phyloP scores from a whole-genome alignment of 2,113 vertebrate genomes.

The Chlorocebus sabaeus region DNA sequence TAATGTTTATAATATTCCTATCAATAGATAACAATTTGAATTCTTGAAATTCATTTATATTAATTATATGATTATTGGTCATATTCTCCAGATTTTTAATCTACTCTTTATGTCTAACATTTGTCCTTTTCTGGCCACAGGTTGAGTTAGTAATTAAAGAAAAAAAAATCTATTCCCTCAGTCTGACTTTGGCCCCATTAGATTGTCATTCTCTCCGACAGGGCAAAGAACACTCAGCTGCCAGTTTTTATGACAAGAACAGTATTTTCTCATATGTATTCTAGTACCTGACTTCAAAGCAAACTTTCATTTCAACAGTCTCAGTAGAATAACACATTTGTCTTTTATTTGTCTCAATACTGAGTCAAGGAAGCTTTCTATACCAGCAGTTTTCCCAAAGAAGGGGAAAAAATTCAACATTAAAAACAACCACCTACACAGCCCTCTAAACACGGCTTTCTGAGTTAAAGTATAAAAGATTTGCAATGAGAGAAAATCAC shows the following conservation, averaged over 20 bases:
- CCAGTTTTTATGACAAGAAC: slow-evolving; percentile 74
- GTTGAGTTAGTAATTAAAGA: slow-evolving; percentile 61
- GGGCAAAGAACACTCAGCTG: slow-evolving; percentile 75
- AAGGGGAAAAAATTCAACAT: slow-evolving; percentile 56
- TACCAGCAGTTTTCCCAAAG: slow-evolving; percentile 64
- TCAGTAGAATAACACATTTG: slow-evolving; percentile 68
- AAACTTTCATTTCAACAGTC: slow-evolving; percentile 76
- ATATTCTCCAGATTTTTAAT: slow-evolving; percentile 37
- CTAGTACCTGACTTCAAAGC: slow-evolving; percentile 74
- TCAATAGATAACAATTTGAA: not conserved
- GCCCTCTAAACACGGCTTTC: slow-evolving; percentile 57
- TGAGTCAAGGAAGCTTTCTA: slow-evolving; percentile 74
- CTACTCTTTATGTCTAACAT: slow-evolving; percentile 38
- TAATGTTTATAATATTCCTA: not conserved
- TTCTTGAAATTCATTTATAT: slow-evolving; percentile 1
- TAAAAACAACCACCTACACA: slow-evolving; percentile 70
- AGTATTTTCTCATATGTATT: slow-evolving; percentile 68
- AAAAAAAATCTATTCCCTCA: slow-evolving; percentile 32
- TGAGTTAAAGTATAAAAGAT: slow-evolving; percentile 74
- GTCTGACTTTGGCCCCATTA: slow-evolving; percentile 66
- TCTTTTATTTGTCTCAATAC: slow-evolving; percentile 72
- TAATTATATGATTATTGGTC: not conserved
- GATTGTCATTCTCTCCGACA: slow-evolving; percentile 69
- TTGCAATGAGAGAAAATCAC: slow-evolving; percentile 72
- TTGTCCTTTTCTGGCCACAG: slow-evolving; percentile 54